These are phyloP conservation scores for Gallinago media DNA, from an alignment of 2,113 vertebrate genomes.

Conservation along the genomic window DNA sequence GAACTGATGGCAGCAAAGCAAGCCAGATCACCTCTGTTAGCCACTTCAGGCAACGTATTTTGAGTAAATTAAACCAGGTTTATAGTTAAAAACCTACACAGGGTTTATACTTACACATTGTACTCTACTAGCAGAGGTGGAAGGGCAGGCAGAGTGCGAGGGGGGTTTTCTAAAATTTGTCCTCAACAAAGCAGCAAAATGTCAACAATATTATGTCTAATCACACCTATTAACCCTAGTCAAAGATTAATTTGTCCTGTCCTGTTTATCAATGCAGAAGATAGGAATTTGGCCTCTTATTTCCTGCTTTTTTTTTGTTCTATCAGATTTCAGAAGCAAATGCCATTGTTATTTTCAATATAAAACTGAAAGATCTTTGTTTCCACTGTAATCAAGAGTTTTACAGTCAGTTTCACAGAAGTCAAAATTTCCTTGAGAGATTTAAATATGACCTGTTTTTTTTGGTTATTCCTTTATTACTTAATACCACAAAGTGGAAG, in stretches of 20 bases:
- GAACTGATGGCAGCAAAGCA: not conserved
- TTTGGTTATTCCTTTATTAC: not conserved
- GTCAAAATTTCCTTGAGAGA: not conserved
- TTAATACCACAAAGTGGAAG: not conserved
- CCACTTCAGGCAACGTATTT: not conserved
- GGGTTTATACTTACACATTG: not conserved
- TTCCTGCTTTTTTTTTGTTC: not conserved
- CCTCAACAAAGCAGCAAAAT: not conserved
- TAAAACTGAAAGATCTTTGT: not conserved
- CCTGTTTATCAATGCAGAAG: not conserved
- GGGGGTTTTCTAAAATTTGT: not conserved
- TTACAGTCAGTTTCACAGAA: not conserved
- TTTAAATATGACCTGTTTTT: not conserved
- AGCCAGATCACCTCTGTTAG: not conserved
- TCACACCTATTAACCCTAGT: not conserved
- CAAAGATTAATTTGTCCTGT: not conserved
- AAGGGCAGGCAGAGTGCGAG: not conserved
- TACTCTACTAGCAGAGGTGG: not conserved
- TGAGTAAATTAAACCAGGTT: not conserved
- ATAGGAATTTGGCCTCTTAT: not conserved
- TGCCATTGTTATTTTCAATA: not conserved
- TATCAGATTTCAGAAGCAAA: not conserved
- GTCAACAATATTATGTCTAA: not conserved
- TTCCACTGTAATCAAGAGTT: not conserved
- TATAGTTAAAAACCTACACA: not conserved